Conservation (phyloP, 2,113 vertebrate genomes). For the Oenanthe oenanthe region DNA sequence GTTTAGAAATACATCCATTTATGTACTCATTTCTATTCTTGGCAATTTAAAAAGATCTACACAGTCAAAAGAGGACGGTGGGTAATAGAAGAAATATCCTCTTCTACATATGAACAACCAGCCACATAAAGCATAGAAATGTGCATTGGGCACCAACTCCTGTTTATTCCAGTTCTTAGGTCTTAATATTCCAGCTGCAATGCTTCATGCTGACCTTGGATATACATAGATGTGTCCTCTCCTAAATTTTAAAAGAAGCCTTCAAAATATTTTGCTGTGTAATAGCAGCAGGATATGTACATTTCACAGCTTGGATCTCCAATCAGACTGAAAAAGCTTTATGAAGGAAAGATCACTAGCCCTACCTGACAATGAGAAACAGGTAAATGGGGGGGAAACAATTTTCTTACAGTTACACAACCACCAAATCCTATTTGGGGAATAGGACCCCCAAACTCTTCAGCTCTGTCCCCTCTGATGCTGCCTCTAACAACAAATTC, state of each 20-base stretch:
- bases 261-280: background rate
- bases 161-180: background rate
- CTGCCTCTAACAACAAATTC: background rate
- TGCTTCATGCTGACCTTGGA: background rate
- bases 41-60: conserved; percentile 28
- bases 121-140: background rate
- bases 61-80: background rate
- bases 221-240: background rate
- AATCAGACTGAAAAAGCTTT: background rate
- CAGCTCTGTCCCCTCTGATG: background rate
- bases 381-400: background rate
- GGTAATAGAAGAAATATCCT: conserved; percentile 28
- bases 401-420: background rate
- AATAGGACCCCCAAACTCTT: background rate
- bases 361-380: background rate
- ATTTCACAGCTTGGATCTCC: background rate
- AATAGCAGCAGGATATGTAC: background rate
- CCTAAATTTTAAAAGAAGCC: background rate
- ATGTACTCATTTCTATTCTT: conserved; percentile 23
- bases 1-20: conserved; percentile 52
- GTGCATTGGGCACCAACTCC: background rate
- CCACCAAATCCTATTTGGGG: background rate
- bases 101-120: background rate
- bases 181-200: background rate
- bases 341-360: background rate